These are phyloP conservation scores for Plumapathes pennacea DNA, from an alignment of 92 coral and sea anemone genomes.

Conservation along the genomic window DNA sequence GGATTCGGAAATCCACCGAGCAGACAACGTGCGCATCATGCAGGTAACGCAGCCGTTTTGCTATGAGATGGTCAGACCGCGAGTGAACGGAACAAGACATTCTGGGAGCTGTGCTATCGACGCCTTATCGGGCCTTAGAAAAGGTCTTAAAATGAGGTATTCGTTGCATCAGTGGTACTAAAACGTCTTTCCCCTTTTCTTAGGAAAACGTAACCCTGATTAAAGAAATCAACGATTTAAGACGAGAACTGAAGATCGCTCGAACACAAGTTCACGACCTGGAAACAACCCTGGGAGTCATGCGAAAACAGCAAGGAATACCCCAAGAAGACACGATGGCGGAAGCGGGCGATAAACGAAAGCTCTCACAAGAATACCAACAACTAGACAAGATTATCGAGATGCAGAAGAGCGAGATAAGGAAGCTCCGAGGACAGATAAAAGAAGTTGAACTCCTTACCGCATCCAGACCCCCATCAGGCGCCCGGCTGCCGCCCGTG, in stretches of 20 bases:
- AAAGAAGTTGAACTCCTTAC: constrained; percentile 79
- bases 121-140: no score
- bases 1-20: constrained; percentile 98
- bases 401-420: constrained; percentile 90
- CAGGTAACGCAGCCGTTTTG: constrained; percentile 67
- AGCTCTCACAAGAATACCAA: constrained; percentile 48
- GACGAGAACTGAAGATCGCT: constrained; percentile 97
- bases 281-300: constrained; percentile 93
- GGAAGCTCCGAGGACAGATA: constrained; percentile 87
- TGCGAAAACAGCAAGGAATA: constrained; percentile 85
- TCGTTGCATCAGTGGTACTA: background rate
- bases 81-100: no score
- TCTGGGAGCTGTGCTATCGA: background rate
- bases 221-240: constrained; percentile 95
- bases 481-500: constrained; percentile 87
- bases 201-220: constrained; percentile 98
- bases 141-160: no score
- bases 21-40: constrained; percentile 97
- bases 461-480: constrained; percentile 86
- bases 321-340: constrained; percentile 28
- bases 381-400: constrained; percentile 88
- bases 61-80: no score
- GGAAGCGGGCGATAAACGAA: constrained; percentile 35
- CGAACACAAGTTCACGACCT: constrained; percentile 96
- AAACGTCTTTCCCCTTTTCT: background rate